These are phyloP conservation scores for Chionoecetes opilio DNA, from an alignment of 1,140 invertebrate species.

Conservation along the genomic window DNA sequence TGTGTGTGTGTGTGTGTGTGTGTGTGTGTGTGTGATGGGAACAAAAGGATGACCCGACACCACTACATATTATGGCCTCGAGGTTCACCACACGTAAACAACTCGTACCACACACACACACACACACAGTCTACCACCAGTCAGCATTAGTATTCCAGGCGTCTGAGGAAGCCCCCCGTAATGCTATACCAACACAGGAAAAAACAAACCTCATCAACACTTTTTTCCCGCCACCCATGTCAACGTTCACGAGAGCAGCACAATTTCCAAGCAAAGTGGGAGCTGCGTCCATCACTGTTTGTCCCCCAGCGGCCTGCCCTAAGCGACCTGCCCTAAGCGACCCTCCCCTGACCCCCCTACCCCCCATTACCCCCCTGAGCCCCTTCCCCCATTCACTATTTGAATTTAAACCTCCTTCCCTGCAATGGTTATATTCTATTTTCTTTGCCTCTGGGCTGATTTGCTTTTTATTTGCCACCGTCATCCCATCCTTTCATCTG, in stretches of 20 bases:
- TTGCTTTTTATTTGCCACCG: slow-evolving; percentile 54
- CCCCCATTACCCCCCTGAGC: not conserved
- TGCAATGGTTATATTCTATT: slow-evolving; percentile 70
- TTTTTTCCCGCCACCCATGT: not conserved
- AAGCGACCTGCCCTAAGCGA: not conserved
- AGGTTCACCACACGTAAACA: too few relatives aligned
- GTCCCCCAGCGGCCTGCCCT: too few relatives aligned
- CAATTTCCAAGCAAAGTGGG: not conserved
- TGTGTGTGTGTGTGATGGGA: not conserved
- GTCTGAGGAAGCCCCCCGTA: not conserved
- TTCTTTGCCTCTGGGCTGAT: slow-evolving; percentile 51
- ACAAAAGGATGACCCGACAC: not conserved
- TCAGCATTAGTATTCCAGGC: not conserved
- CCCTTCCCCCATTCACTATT: slow-evolving; percentile 47
- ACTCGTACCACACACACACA: slow-evolving; percentile 9
- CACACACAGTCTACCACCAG: not conserved
- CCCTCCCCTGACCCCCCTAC: not conserved
- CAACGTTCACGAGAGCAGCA: not conserved
- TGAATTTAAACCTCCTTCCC: slow-evolving; percentile 64
- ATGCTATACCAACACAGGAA: not conserved
- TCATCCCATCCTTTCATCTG: slow-evolving; percentile 67
- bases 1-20: slow-evolving; percentile 17
- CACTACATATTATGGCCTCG: too few relatives aligned
- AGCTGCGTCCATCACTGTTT: not conserved
- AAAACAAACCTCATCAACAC: slow-evolving; percentile 28